Conservation (phyloP, 2,888 invertebrate species). For the Chalcosyrphus nemorum region DNA sequence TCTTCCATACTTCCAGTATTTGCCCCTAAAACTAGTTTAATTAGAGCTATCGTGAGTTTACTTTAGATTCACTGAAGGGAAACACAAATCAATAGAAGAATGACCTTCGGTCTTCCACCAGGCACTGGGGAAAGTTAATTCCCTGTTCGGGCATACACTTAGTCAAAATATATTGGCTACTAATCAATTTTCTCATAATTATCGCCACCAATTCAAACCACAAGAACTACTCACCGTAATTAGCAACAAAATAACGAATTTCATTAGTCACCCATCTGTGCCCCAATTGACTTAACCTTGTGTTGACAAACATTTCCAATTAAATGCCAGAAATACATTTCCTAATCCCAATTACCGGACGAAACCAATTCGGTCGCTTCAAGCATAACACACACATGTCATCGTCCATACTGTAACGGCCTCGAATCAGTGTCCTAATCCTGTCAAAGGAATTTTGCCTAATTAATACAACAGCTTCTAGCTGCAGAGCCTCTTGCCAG, state of each 20-base stretch:
- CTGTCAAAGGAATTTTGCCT: slow-evolving; percentile 2
- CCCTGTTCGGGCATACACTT: no score
- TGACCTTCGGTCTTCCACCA: no score
- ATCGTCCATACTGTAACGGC: slow-evolving; percentile 17
- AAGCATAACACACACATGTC: slow-evolving; percentile 14
- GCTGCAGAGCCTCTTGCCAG: no score
- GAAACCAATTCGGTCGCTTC: slow-evolving; percentile 1
- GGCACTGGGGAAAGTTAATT: no score
- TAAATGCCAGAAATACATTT: slow-evolving; percentile 22
- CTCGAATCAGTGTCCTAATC: neutral
- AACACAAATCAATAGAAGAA: no score
- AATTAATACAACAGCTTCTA: slow-evolving; percentile 14
- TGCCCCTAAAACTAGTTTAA: no score
- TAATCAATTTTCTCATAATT: no score
- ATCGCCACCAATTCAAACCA: no score
- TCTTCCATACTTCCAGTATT: no score
- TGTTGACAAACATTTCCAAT: slow-evolving; percentile 33
- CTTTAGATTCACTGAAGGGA: no score
- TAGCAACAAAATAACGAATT: slow-evolving; percentile 18
- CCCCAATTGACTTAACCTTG: neutral
- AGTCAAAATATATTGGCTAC: no score
- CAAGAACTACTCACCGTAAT: neutral
- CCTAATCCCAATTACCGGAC: slow-evolving; percentile 9
- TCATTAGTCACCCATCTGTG: slow-evolving; percentile 16
- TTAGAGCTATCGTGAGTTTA: no score